Percentiles rank a stretch among this genome's conserved stretches.
Conservation (phyloP, 2,888 invertebrate species). For the Hirtodrosophila histrioides region DNA sequence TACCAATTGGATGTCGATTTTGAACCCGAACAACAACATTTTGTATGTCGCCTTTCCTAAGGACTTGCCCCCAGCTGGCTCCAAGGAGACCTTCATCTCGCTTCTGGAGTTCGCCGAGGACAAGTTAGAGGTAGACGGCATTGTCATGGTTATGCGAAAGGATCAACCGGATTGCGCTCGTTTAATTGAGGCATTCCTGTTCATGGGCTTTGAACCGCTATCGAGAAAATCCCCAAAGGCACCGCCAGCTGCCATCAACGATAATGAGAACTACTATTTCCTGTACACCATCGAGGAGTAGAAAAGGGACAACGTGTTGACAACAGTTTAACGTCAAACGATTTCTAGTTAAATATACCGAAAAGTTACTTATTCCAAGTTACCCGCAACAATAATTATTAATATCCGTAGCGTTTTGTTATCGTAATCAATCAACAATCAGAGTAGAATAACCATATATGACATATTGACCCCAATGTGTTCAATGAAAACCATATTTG, state of each 20-base stretch:
- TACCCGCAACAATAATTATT: slow-evolving; percentile 23
- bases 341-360: slow-evolving; percentile 37
- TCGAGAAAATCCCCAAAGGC: slow-evolving; percentile 92
- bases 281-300: slow-evolving; percentile 85
- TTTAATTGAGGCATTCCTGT: slow-evolving; percentile 97
- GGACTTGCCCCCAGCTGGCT: slow-evolving; percentile 94
- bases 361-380: slow-evolving; percentile 20
- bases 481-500: slow-evolving; percentile 43
- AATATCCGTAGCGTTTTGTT: slow-evolving; percentile 26
- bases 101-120: slow-evolving; percentile 98
- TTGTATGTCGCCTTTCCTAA: slow-evolving; percentile 96
- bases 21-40: slow-evolving; percentile 86
- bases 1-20: slow-evolving; percentile 92
- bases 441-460: slow-evolving; percentile 11
- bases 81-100: slow-evolving; percentile 97
- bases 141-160: slow-evolving; percentile 91
- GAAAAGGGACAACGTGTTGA: slow-evolving; percentile 46
- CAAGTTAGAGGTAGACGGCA: slow-evolving; percentile 91
- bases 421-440: slow-evolving; percentile 7
- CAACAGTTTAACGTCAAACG: slow-evolving; percentile 40
- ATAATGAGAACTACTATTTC: slow-evolving; percentile 86
- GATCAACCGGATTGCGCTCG: slow-evolving; percentile 93
- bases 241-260: slow-evolving; percentile 87
- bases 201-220: slow-evolving; percentile 95
- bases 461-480: slow-evolving; percentile 73